Base-by-base conservation (phyloP, 2,113 vertebrate genomes). In the Orcinus orca region DNA sequence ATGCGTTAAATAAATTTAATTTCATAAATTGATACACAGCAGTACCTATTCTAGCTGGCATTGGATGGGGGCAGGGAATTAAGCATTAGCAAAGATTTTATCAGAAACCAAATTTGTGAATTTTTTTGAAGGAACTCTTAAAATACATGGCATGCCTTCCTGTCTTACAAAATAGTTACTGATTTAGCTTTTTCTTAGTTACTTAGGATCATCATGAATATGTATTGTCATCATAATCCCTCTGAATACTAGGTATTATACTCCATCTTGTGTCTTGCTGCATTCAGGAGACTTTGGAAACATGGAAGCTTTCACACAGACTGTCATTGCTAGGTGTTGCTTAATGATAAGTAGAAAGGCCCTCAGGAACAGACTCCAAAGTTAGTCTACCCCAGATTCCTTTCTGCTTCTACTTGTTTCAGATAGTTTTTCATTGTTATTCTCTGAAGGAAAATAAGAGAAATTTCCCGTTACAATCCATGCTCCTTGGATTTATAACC, bases 341-440 rank as follows among this genome's bases (percentile, higher is more conserved):
- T n/a, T 86, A 74, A 62, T 26, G 12, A 26, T 58, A 50, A 63
- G 21, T 70, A 41, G 80, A 95, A 92, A 68, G 31, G 38, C 29
- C n/a, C 77, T 41, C 38, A 87, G 67, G 55, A 53, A 13, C 50
- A 90, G 74, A 67, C 68, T 96, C 33, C 62, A 65, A 29, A 82
- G 20, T 90, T 90, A 38, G 62, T 83, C 55, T 90, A 14, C 13
- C 1, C 11, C 17, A 47, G 20, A 21, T 90, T 85, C 26, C 31
- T 93, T 90, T 83, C 21, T 77, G 11, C 13, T 62, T 94, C 90
- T 82, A 18, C 58, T 71, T 88, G 20, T 95, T 83, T 50, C 5
- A 82, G 5, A 62, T 76, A 82, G 50, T 36, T 93, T 95, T 94
- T 90, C 68, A 82, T 73, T 58, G 31, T 67, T 90, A 73, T 89